phyloP scores from a whole-genome alignment of 2,797 vertebrate species.

The Myotis myotis region DNA sequence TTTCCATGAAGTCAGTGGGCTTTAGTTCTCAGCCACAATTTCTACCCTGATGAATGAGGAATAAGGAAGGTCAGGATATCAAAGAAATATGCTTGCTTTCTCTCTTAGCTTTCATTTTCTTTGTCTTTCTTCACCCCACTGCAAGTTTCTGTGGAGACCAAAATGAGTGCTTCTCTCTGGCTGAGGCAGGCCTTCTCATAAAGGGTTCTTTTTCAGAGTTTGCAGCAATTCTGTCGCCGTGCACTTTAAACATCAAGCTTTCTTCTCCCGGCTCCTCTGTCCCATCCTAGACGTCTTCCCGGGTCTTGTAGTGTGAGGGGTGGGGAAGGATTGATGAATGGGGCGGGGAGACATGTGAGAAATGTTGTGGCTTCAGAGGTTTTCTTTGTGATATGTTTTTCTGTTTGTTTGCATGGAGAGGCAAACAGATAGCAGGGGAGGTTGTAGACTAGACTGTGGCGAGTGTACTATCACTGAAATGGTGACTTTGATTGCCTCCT shows the following conservation, averaged over 20 bases:
- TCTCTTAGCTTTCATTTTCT: neutral
- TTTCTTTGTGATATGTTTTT: neutral
- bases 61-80: neutral
- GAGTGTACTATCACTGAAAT: neutral
- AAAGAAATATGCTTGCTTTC: neutral
- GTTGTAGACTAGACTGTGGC: neutral
- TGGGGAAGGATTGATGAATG: neutral
- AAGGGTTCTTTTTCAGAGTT: neutral
- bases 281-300: neutral
- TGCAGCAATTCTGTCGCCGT: neutral
- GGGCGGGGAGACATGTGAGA: neutral
- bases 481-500: neutral
- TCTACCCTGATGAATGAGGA: neutral
- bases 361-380: neutral
- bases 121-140: neutral
- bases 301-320: neutral
- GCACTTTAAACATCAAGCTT: neutral
- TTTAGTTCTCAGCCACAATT: neutral
- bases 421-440: neutral
- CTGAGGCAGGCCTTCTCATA: neutral
- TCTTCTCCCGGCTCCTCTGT: neutral
- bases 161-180: neutral
- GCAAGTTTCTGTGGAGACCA: neutral
- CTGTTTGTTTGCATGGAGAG: neutral
- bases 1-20: neutral